A percentile compares a stretch with the other conserved stretches of the same genome.
Conservation (phyloP, 2,888 invertebrate genomes). For the Lumbricus terrestris region DNA sequence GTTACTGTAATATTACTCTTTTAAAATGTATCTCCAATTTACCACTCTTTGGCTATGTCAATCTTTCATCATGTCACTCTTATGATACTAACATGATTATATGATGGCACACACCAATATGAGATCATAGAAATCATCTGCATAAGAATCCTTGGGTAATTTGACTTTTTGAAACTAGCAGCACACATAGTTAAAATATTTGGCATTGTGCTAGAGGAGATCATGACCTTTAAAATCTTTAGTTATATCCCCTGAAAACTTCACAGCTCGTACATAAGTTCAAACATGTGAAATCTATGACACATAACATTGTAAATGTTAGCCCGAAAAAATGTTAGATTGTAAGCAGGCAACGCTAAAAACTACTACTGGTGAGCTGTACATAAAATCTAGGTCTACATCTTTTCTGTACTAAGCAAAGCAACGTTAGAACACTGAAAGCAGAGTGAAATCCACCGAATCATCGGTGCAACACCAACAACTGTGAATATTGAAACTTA, state of each 20-base stretch:
- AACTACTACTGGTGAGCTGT: background rate
- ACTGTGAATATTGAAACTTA: background rate
- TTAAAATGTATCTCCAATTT: too few species aligned
- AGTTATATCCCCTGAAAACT: background rate
- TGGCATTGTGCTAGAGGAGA: background rate
- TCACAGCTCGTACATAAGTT: background rate
- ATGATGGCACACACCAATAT: too few species aligned
- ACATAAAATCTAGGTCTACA: background rate
- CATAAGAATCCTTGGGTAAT: too few species aligned
- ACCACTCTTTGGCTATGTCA: too few species aligned
- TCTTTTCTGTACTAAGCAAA: background rate
- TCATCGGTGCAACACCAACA: background rate
- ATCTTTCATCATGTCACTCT: too few species aligned
- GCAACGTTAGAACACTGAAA: background rate
- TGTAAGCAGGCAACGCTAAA: background rate
- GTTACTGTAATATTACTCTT: too few species aligned
- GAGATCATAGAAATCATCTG: too few species aligned
- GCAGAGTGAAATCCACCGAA: background rate
- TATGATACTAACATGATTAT: too few species aligned
- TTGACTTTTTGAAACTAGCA: background rate
- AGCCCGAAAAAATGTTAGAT: background rate
- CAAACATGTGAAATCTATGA: background rate
- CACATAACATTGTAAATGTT: background rate
- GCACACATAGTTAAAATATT: background rate
- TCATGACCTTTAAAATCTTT: background rate